Evolutionary conservation across 2,797 vertebrate genomes (phyloP).

Genomic region (Microcaecilia unicolor): DNA sequence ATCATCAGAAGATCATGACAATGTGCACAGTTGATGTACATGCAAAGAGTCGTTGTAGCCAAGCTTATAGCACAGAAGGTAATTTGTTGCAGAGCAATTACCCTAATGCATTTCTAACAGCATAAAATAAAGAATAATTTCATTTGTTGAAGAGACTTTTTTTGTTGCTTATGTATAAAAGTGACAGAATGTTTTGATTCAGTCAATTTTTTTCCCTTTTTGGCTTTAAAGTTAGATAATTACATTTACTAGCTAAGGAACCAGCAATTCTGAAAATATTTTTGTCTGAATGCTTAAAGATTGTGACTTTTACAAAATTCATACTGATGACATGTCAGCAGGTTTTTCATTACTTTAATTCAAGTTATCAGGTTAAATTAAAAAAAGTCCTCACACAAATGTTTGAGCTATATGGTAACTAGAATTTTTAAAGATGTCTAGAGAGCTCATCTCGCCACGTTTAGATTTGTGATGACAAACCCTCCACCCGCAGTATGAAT

Average conservation of each 20-base stretch:
- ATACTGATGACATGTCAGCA: constrained; percentile 53
- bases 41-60: constrained; percentile 71
- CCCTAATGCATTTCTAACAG: constrained; percentile 95
- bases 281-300: constrained; percentile 67
- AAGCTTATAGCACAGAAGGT: constrained; percentile 79
- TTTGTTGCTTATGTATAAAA: constrained; percentile 67
- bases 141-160: constrained; percentile 73
- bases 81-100: constrained; percentile 90
- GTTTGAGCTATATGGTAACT: too few relatives aligned
- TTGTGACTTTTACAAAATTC: too few relatives aligned
- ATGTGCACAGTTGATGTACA: constrained; percentile 79
- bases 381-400: too few relatives aligned
- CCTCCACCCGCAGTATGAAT: too few relatives aligned
- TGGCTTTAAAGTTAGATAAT: constrained; percentile 51
- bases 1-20: constrained; percentile 85
- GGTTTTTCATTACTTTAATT: constrained; percentile 47
- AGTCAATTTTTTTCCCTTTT: constrained; percentile 64
- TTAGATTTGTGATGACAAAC: too few relatives aligned
- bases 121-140: constrained; percentile 72
- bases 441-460: too few relatives aligned
- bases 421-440: too few relatives aligned
- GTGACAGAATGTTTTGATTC: constrained; percentile 92
- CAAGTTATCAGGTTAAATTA: constrained; percentile 37
- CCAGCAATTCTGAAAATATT: constrained; percentile 47
- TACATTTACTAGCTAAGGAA: constrained; percentile 60